These are phyloP conservation scores for Pogonocichla stellata DNA, from an alignment of 2,113 vertebrate genomes.

Conservation along the genomic window DNA sequence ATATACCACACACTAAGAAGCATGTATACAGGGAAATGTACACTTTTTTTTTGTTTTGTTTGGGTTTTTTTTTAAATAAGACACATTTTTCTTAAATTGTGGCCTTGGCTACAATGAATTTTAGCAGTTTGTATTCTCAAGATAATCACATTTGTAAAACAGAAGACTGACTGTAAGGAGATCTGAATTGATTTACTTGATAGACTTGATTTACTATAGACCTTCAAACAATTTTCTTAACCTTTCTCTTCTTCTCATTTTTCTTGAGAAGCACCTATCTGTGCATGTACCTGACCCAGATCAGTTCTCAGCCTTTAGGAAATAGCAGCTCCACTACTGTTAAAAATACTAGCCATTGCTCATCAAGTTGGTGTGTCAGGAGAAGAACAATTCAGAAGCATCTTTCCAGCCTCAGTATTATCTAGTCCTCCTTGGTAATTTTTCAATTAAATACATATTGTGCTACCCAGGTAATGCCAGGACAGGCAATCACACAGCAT, in stretches of 20 bases:
- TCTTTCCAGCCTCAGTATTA: neutral
- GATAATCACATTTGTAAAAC: neutral
- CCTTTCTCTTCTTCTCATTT: neutral
- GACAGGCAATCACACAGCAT: neutral
- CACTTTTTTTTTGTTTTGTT: neutral
- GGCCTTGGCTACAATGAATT: neutral
- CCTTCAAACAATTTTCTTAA: neutral
- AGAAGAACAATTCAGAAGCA: neutral
- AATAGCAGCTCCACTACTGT: neutral
- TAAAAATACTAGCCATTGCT: neutral
- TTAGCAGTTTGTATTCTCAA: neutral
- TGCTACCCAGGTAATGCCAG: neutral
- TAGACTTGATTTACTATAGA: neutral
- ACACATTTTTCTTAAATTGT: neutral
- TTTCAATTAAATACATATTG: neutral
- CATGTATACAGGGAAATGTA: neutral
- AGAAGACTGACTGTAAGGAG: neutral
- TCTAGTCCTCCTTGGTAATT: neutral
- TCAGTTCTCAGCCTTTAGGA: neutral
- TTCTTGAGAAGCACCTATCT: neutral
- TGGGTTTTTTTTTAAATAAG: neutral
- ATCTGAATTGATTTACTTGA: neutral
- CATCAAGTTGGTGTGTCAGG: neutral
- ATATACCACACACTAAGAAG: conserved; percentile 33
- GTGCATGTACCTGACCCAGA: neutral